Evolutionary conservation across 2,113 vertebrate genomes (phyloP).

Genomic region (Crypturellus undulatus): DNA sequence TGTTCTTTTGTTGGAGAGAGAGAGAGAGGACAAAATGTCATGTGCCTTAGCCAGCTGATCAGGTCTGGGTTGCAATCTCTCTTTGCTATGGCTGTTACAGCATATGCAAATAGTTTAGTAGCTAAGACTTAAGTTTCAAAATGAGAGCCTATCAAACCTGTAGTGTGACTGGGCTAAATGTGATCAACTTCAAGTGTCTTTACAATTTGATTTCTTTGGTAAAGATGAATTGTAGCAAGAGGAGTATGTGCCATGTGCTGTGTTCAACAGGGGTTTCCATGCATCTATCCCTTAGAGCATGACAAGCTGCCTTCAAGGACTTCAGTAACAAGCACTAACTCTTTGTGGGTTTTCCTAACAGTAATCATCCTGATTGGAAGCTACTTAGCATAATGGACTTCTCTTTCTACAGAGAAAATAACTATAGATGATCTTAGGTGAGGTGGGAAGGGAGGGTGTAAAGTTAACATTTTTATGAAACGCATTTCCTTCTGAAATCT

Average conservation of each 20-base stretch:
- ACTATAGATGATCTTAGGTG: neutral
- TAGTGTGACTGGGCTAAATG: neutral
- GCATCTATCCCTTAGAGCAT: neutral
- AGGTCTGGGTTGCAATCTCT: neutral
- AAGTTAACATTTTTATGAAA: neutral
- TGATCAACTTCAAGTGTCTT: neutral
- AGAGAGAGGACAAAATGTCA: fast-evolving
- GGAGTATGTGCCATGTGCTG: neutral
- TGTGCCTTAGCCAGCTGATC: neutral
- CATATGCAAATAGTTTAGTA: neutral
- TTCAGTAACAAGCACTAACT: neutral
- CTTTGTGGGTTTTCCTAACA: neutral
- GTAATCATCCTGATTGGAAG: neutral
- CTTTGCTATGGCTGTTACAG: neutral
- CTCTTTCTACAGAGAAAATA: neutral
- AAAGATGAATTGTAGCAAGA: neutral
- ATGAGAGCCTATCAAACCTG: neutral
- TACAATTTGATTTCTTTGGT: neutral
- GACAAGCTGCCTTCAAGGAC: neutral
- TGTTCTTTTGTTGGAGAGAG: neutral
- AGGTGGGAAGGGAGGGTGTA: neutral
- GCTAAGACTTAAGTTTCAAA: neutral
- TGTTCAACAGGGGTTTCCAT: neutral
- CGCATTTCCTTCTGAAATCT: neutral
- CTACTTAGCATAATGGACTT: neutral